Evolutionary conservation across 1,140 invertebrate species (phyloP).

Genomic region (Hyles euphorbiae): DNA sequence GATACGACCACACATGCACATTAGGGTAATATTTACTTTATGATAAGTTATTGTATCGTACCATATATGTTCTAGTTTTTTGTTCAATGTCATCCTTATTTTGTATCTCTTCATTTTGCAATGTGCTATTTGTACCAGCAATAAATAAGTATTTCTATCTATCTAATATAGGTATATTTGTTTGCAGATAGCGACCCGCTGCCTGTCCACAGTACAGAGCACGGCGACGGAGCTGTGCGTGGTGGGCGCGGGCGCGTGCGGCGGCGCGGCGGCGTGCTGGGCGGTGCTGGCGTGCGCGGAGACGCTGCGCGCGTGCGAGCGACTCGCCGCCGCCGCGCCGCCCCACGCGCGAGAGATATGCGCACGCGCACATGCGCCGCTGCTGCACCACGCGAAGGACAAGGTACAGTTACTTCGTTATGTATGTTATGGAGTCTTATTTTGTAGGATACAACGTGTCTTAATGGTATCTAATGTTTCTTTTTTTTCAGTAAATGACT

Average conservation of each 20-base stretch:
- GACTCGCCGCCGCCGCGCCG: constrained; percentile 64
- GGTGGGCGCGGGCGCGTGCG: constrained; percentile 84
- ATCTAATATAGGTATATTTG: neutral
- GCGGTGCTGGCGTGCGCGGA: constrained; percentile 94
- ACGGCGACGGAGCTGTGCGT: constrained; percentile 88
- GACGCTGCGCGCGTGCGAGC: constrained; percentile 87
- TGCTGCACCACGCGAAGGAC: constrained; percentile 94
- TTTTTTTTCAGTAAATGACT: too few relatives aligned
- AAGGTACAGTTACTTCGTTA: constrained; percentile 78
- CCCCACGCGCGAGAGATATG: constrained; percentile 81
- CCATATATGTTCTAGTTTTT: too few relatives aligned
- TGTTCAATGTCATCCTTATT: too few relatives aligned
- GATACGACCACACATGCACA: too few relatives aligned
- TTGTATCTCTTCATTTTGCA: too few relatives aligned
- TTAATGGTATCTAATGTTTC: too few relatives aligned
- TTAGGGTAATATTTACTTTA: too few relatives aligned
- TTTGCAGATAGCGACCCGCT: constrained; percentile 86
- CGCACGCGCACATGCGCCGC: constrained; percentile 91
- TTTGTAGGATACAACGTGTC: too few relatives aligned
- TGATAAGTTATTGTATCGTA: too few relatives aligned
- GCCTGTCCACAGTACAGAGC: constrained; percentile 91
- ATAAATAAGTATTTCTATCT: too few relatives aligned
- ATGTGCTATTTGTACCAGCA: too few relatives aligned
- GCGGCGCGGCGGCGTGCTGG: constrained; percentile 94
- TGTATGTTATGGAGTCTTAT: too few relatives aligned